A percentile compares a stretch with the other conserved stretches of the same genome.
Evolutionary conservation across 2,113 vertebrate species (phyloP).

Genomic region (Perca fluviatilis): DNA sequence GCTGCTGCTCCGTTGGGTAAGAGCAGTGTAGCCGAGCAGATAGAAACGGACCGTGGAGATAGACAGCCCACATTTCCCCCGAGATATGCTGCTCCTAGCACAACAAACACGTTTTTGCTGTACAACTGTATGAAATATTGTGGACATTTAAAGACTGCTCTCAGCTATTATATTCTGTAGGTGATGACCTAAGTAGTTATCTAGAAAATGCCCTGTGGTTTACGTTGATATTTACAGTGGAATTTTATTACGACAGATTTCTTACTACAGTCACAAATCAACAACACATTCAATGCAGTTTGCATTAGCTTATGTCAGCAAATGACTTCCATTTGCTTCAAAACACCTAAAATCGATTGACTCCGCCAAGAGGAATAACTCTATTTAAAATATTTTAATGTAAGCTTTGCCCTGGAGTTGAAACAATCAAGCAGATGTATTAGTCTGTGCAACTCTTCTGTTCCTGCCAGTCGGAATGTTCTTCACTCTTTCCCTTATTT

Average conservation of each 20-base stretch:
- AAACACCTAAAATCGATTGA: constrained; percentile 61
- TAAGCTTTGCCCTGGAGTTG: constrained; percentile 61
- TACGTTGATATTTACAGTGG: constrained; percentile 39
- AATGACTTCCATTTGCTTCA: constrained; percentile 61
- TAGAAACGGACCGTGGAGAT: constrained; percentile 8
- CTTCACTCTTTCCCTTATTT: constrained; percentile 13
- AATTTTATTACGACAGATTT: constrained; percentile 56
- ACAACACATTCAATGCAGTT: constrained; percentile 53
- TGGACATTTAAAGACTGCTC: constrained; percentile 7
- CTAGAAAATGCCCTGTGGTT: constrained; percentile 26
- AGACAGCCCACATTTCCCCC: constrained; percentile 10
- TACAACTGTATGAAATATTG: constrained; percentile 6
- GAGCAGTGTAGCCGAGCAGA: constrained; percentile 26
- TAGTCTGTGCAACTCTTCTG: constrained; percentile 28
- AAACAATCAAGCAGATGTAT: constrained; percentile 70
- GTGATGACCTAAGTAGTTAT: constrained; percentile 41
- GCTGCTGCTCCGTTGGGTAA: constrained; percentile 15
- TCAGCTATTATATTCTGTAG: constrained; percentile 27
- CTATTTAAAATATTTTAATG: constrained; percentile 66
- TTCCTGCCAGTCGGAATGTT: constrained; percentile 22
- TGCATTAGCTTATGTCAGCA: constrained; percentile 67
- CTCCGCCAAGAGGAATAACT: constrained; percentile 59
- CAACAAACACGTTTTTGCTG: background rate
- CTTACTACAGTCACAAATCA: constrained; percentile 52
- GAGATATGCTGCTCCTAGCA: constrained; percentile 6